A percentile compares a stretch with the other conserved stretches of the same genome.
Conservation (phyloP, 2,888 invertebrate species). For the Stenoptilia bipunctidactyla region DNA sequence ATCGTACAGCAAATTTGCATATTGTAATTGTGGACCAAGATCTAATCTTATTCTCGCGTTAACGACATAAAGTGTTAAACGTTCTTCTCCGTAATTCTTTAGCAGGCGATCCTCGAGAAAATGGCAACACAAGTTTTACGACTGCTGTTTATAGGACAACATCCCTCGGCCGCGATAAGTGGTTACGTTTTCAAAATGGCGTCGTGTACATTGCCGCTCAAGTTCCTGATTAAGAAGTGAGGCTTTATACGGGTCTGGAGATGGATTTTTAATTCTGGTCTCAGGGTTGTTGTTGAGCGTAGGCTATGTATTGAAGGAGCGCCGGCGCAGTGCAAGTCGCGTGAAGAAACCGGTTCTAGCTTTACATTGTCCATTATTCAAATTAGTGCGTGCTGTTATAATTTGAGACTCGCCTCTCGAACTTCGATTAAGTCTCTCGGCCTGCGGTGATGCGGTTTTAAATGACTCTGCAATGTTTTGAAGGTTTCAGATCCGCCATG, state of each 20-base stretch:
- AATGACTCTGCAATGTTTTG: background rate
- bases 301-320: conserved; percentile 11
- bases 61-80: conserved; percentile 1
- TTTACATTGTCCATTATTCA: conserved; percentile 64
- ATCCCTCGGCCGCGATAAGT: conserved; percentile 20
- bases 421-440: conserved; percentile 30
- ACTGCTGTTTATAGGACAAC: conserved; percentile 39
- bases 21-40: background rate
- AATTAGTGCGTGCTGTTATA: conserved; percentile 61
- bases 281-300: too few relatives aligned
- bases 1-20: background rate
- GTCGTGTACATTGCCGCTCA: background rate
- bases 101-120: conserved; percentile 20
- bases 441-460: conserved; percentile 9
- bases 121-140: conserved; percentile 33
- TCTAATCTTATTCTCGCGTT: conserved; percentile 1
- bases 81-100: conserved; percentile 13
- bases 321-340: conserved; percentile 30
- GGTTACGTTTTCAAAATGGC: too few relatives aligned
- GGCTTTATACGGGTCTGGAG: too few relatives aligned
- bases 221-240: background rate
- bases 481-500: background rate
- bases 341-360: conserved; percentile 52
- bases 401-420: conserved; percentile 38
- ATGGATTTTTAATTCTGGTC: too few relatives aligned